These are phyloP conservation scores for Selene dorsalis DNA, from an alignment of 2,797 vertebrate genomes.

Conservation along the genomic window DNA sequence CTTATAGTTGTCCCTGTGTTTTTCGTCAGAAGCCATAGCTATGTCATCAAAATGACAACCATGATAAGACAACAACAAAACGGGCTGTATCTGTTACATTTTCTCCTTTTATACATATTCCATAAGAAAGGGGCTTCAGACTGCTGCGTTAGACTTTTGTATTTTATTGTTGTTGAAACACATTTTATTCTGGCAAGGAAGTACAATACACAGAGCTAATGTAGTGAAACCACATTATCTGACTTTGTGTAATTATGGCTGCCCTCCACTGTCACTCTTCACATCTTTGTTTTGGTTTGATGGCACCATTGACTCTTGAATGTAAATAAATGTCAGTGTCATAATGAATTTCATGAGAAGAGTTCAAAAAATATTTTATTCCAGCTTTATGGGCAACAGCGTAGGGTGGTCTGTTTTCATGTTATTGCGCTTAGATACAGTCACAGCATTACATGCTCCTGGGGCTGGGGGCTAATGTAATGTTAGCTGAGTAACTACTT, in stretches of 20 bases:
- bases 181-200: constrained; percentile 13
- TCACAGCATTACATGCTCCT: constrained; percentile 36
- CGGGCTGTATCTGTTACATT: not conserved
- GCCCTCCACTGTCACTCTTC: constrained; percentile 6
- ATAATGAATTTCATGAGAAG: not conserved
- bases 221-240: constrained; percentile 9
- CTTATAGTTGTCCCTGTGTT: not conserved
- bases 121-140: constrained; percentile 10
- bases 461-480: constrained; percentile 64
- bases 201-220: not conserved
- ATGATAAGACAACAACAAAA: not conserved
- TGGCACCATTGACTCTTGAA: not conserved
- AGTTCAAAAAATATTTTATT: too few relatives aligned
- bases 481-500: constrained; percentile 59
- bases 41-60: constrained; percentile 33
- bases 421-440: constrained; percentile 17
- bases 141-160: not conserved
- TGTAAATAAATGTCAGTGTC: too few relatives aligned
- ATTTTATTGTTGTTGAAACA: constrained; percentile 13
- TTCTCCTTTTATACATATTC: not conserved
- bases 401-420: constrained; percentile 31
- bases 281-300: constrained; percentile 17
- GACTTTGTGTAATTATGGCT: constrained; percentile 22
- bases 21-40: constrained; percentile 18
- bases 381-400: not conserved